Evolutionary conservation across 2,888 invertebrate species (phyloP).

Genomic region (Boloria euphrosyne): DNA sequence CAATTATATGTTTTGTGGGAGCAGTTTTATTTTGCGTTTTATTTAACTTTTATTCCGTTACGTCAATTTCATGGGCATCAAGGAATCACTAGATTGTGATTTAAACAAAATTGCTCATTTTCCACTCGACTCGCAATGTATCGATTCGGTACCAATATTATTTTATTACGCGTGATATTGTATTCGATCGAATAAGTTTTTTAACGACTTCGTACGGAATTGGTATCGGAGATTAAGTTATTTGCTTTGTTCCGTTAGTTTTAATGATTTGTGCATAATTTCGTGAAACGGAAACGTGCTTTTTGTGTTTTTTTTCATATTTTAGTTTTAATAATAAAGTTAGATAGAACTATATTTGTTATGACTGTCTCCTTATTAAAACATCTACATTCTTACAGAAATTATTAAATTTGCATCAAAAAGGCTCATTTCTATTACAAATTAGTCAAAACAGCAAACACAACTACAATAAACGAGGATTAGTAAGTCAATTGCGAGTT

Average conservation of each 20-base stretch:
- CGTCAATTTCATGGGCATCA: conserved; percentile 82
- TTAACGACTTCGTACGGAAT: conserved; percentile 51
- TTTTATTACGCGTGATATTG: conserved; percentile 77
- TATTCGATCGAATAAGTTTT: conserved; percentile 58
- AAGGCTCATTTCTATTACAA: background rate
- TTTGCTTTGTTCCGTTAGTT: conserved; percentile 45
- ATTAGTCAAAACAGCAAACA: conserved; percentile 58
- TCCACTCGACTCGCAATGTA: conserved; percentile 73
- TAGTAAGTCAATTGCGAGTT: conserved; percentile 77
- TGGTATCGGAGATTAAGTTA: conserved; percentile 49
- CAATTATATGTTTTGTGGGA: conserved; percentile 82
- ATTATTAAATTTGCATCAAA: background rate
- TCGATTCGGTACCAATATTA: conserved; percentile 69
- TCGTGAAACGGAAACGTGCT: conserved; percentile 1
- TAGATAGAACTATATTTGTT: background rate
- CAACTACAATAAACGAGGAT: conserved; percentile 78
- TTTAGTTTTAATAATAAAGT: background rate
- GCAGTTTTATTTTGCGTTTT: conserved; percentile 83
- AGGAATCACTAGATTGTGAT: conserved; percentile 81
- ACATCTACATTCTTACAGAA: background rate
- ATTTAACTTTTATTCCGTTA: conserved; percentile 83
- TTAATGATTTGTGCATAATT: conserved; percentile 46
- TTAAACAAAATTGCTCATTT: conserved; percentile 81
- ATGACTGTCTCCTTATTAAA: background rate
- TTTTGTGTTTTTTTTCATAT: background rate